These are phyloP conservation scores for Phrynosoma blainvillii DNA, from an alignment of 2,113 vertebrate genomes.

Conservation along the genomic window DNA sequence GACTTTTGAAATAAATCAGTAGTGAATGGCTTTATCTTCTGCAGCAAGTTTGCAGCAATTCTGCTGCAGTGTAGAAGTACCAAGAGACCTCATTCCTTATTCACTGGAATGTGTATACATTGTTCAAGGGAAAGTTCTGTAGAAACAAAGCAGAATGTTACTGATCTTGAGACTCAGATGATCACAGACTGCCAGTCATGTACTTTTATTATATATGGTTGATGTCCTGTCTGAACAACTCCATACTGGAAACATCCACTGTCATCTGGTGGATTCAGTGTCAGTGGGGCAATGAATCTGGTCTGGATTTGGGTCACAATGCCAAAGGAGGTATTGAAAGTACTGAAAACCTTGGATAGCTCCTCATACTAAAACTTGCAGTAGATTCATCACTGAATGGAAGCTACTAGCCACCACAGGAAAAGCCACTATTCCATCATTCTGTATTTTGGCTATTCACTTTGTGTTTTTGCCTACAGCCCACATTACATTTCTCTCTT, in stretches of 20 bases:
- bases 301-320: too few species aligned
- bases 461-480: not conserved
- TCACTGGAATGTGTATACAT: not conserved
- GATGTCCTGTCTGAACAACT: not conserved
- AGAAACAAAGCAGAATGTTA: not conserved
- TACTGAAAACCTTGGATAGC: too few species aligned
- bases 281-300: too few species aligned
- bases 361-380: too few species aligned
- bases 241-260: not conserved
- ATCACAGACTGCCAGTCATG: not conserved
- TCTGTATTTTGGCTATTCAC: not conserved
- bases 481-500: too few species aligned
- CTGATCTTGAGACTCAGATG: not conserved
- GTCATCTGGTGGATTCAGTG: too few species aligned
- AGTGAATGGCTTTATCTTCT: not conserved
- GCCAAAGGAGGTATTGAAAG: too few species aligned
- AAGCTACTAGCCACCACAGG: not conserved
- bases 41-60: not conserved
- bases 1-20: not conserved
- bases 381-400: too few species aligned
- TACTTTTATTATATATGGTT: not conserved
- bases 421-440: not conserved
- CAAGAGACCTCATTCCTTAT: not conserved
- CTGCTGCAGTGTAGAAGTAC: not conserved
- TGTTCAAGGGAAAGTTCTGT: not conserved